Evolutionary conservation across 1,140 invertebrate species (phyloP).

Genomic region (Lepidurus apus): DNA sequence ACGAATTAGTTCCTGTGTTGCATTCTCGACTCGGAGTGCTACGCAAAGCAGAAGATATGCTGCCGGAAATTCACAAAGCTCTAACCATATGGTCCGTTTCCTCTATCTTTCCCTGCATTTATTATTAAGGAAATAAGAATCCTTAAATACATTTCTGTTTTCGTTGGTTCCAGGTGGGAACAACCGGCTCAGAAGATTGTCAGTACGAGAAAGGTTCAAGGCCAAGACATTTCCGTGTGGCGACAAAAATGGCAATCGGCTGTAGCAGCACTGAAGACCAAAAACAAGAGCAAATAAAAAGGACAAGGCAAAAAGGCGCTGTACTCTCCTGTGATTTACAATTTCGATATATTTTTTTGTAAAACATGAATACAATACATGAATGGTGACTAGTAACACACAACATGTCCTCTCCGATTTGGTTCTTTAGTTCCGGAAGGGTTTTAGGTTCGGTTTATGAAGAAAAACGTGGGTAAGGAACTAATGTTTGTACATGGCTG

Average conservation of each 20-base stretch:
- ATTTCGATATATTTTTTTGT: neutral
- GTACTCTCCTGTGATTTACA: slow-evolving; percentile 22
- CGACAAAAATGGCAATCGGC: slow-evolving; percentile 23
- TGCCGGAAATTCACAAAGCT: slow-evolving; percentile 23
- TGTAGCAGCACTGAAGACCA: neutral
- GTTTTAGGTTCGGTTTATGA: neutral
- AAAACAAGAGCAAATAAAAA: neutral
- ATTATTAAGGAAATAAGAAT: neutral
- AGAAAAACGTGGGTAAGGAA: slow-evolving; percentile 30
- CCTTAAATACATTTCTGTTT: neutral
- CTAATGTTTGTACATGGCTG: slow-evolving; percentile 43
- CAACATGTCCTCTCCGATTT: neutral
- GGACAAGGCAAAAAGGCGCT: slow-evolving; percentile 13
- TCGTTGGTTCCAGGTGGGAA: slow-evolving; percentile 25
- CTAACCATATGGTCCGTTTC: slow-evolving; percentile 26
- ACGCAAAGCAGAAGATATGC: neutral
- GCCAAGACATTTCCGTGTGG: slow-evolving; percentile 24
- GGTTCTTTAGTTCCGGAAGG: neutral
- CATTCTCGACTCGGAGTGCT: slow-evolving; percentile 20
- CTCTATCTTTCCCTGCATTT: neutral
- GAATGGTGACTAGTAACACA: slow-evolving; percentile 4
- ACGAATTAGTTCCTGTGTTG: slow-evolving; percentile 19
- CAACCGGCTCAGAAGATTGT: slow-evolving; percentile 31
- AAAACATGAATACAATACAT: slow-evolving; percentile 1
- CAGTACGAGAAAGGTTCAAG: slow-evolving; percentile 4